Conservation (phyloP, 35 echinoderm and acorn worm species). For the Patiria miniata region DNA sequence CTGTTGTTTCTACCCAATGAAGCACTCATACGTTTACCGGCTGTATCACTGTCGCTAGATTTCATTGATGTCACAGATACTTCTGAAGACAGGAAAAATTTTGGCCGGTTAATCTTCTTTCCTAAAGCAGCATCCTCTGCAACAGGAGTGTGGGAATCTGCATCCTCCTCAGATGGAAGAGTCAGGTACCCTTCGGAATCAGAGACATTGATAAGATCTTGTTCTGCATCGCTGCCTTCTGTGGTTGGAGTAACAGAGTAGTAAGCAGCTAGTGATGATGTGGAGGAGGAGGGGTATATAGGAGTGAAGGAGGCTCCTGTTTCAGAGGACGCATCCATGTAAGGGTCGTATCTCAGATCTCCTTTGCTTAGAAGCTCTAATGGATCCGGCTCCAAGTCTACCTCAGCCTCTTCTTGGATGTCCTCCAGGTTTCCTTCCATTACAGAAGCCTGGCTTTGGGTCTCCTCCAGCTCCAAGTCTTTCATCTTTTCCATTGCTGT, state of each 20-base stretch:
- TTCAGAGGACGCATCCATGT: not conserved
- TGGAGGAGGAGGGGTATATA: constrained; percentile 13
- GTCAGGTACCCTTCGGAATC: constrained; percentile 43
- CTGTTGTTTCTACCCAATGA: not conserved
- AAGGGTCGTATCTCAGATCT: not conserved
- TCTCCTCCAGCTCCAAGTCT: not conserved
- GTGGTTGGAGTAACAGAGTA: not conserved
- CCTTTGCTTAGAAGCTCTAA: constrained; percentile 1
- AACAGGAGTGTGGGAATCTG: not conserved
- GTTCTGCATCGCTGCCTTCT: not conserved
- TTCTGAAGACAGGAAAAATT: not conserved
- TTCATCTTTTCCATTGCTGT: not conserved
- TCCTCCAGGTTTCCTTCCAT: constrained; percentile 9
- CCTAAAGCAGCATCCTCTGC: constrained; percentile 5
- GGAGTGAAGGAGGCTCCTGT: not conserved
- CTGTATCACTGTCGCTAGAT: not conserved
- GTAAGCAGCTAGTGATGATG: constrained; percentile 1
- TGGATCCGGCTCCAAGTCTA: not conserved
- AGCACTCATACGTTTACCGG: not conserved
- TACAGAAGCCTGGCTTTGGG: not conserved
- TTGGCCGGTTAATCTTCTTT: not conserved
- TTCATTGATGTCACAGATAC: constrained; percentile 10
- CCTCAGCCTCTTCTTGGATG: not conserved
- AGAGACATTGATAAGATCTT: not conserved
- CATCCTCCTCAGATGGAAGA: constrained; percentile 28